Evolutionary conservation across 2,113 vertebrate species (phyloP), one percentile per base, ranked within the genome.

Genomic region (Tylochromis polylepis): DNA sequence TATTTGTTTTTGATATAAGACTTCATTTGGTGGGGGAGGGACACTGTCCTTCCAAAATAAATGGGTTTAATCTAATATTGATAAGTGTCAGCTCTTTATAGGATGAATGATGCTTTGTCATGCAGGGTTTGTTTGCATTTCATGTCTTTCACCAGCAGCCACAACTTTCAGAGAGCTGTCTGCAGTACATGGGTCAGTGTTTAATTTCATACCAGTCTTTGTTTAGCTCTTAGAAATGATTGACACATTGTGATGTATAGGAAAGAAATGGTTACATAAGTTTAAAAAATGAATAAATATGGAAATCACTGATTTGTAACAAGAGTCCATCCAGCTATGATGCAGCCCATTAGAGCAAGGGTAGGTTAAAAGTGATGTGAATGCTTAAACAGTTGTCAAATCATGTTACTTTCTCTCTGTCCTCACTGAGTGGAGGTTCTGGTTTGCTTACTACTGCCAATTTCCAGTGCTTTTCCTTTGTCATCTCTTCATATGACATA

Each of bases 31-130:
- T 93, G 59, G 41, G 36, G 90, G 91, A 5, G 20, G 60, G 60
- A 65, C 34, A 38, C 31, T 62, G 92, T 93, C 94, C 94, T 93
- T 96, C 94, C 92, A 81, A 36, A 96, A 96, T 96, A 96, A 96
- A 96, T 94, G 89, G 85, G 36, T 11, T 79, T 57, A 51, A 20
- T 77, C 46, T 77, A 31, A 29, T 77, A 51, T 51, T 77, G 43
- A 22, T 11, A 75, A 75, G 70, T 75, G 24, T 31, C 43, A 51
- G 27, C 24, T 75, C 24, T 51, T 75, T 46, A 27, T 16, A 70
- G 65, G n/a, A 46, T 70, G 38, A 43, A 43, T 70, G 65, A 43
- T 43, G 12, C n/a, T 16, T 15, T 75, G 24, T 77, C 16, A 51
- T 51, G 70, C 24, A 49, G 41, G 15, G 27, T 29, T 12, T 49